These are phyloP conservation scores for Sminthopsis crassicaudata DNA, from an alignment of 2,113 vertebrate genomes.

Conservation along the genomic window DNA sequence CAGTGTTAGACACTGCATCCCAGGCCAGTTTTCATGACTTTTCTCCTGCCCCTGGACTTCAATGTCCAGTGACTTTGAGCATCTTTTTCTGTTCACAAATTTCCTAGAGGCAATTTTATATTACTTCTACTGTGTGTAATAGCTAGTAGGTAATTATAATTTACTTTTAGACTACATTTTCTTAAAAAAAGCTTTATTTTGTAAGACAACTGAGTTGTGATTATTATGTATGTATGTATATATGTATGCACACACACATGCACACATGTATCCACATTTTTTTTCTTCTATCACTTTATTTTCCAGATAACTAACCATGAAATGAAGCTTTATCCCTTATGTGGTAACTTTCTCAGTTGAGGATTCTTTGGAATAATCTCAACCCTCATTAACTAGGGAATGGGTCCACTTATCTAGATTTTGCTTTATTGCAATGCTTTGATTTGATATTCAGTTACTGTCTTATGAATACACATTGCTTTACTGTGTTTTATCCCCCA, in stretches of 20 bases:
- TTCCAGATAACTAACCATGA: slow-evolving; percentile 1
- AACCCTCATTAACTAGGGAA: slow-evolving; percentile 2
- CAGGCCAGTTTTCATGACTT: background rate
- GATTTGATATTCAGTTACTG: background rate
- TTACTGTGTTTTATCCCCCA: background rate
- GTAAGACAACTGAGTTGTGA: background rate
- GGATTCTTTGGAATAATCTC: slow-evolving; percentile 1
- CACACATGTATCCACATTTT: too few relatives aligned
- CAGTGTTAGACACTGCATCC: background rate
- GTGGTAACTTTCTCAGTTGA: slow-evolving; percentile 22
- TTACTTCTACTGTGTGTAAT: background rate
- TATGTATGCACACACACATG: background rate
- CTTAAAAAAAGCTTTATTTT: background rate
- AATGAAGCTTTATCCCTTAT: background rate
- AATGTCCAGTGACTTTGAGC: background rate
- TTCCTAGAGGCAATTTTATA: background rate
- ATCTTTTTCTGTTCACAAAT: background rate
- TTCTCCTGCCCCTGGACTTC: background rate
- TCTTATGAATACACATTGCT: background rate
- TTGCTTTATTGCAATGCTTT: background rate
- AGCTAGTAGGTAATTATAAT: background rate
- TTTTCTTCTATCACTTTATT: background rate
- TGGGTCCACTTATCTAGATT: background rate
- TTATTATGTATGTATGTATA: background rate
- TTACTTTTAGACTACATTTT: background rate